These are phyloP conservation scores for Pseudobourletiella spinata DNA, from an alignment of 1,140 invertebrate genomes.

Conservation along the genomic window DNA sequence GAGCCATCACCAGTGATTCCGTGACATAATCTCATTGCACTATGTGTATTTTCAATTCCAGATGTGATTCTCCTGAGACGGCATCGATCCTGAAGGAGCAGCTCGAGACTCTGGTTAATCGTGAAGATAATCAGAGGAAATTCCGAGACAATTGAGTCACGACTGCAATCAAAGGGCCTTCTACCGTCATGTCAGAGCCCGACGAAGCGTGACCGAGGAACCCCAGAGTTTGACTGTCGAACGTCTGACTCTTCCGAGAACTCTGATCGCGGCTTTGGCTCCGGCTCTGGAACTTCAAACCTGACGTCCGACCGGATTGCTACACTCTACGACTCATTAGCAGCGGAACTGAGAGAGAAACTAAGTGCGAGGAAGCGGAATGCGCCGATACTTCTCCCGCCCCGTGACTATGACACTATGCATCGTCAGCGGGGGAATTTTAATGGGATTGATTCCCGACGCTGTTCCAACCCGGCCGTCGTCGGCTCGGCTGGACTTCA, in stretches of 20 bases:
- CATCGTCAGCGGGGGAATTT: conserved; percentile 70
- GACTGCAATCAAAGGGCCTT: conserved; percentile 45
- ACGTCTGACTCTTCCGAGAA: conserved; percentile 35
- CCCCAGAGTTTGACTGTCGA: conserved; percentile 34
- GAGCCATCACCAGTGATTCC: no score
- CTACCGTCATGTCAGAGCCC: conserved; percentile 24
- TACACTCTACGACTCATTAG: conserved; percentile 77
- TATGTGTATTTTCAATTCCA: conserved; percentile 8
- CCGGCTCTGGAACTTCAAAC: conserved; percentile 32
- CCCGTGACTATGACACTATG: conserved; percentile 85
- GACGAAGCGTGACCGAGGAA: conserved; percentile 27
- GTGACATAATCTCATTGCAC: conserved; percentile 9
- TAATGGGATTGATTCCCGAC: conserved; percentile 64
- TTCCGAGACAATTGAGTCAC: conserved; percentile 65
- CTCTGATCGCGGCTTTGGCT: conserved; percentile 38
- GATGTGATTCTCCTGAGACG: conserved; percentile 86
- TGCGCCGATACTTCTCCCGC: conserved; percentile 71
- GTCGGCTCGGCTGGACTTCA: conserved; percentile 49
- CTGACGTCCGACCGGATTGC: conserved; percentile 49
- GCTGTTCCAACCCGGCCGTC: conserved; percentile 61
- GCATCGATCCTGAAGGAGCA: conserved; percentile 73
- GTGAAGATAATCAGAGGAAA: conserved; percentile 78
- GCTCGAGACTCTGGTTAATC: conserved; percentile 66
- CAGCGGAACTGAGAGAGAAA: conserved; percentile 80
- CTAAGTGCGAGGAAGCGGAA: conserved; percentile 46